These are phyloP conservation scores for Cygnus buccinator DNA, from an alignment of 2,113 vertebrate genomes.

Conservation along the genomic window DNA sequence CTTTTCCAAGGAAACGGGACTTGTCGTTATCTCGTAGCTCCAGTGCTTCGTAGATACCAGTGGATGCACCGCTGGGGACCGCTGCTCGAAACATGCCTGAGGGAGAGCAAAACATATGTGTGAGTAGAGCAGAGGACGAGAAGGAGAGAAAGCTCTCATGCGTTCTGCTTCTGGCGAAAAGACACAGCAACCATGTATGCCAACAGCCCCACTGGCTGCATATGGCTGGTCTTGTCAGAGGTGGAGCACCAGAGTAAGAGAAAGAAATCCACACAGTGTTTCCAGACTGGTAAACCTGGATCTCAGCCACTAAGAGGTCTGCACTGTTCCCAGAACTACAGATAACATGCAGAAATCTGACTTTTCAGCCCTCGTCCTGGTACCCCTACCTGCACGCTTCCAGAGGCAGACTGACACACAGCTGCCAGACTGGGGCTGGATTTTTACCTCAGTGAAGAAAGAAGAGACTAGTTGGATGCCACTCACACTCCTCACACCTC, in stretches of 20 bases:
- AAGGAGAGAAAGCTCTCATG: neutral
- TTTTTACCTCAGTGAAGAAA: neutral
- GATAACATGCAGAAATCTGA: neutral
- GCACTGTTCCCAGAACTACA: neutral
- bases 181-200: neutral
- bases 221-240: neutral
- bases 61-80: conserved; percentile 90
- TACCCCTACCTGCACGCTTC: neutral
- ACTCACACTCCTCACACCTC: neutral
- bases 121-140: neutral
- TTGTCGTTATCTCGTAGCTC: conserved; percentile 92
- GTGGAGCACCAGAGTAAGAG: neutral
- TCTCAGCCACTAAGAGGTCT: neutral
- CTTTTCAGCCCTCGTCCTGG: neutral
- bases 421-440: neutral
- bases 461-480: neutral
- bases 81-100: conserved; percentile 89
- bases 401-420: neutral
- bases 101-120: neutral
- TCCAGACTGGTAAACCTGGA: neutral
- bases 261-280: neutral
- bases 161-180: neutral
- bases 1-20: conserved; percentile 92
- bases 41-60: conserved; percentile 91
- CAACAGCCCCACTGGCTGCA: neutral